A percentile compares a stretch with the other conserved stretches of the same genome.
phyloP scores from a whole-genome alignment of 2,888 invertebrate species.

The Maniola hyperantus region DNA sequence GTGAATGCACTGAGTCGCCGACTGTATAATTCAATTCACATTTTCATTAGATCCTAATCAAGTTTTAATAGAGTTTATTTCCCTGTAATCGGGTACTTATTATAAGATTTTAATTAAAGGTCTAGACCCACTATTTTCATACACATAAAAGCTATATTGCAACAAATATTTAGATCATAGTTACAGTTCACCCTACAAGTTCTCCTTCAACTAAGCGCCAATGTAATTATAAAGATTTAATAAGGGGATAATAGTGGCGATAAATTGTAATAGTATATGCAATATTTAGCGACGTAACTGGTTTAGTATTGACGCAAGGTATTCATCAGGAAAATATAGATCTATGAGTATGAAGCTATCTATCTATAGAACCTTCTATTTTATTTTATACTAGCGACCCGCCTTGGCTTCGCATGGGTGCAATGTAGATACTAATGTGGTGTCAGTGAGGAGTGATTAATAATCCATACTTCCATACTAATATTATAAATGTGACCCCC shows the following conservation, averaged over 20 bases:
- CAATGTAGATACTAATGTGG: no score
- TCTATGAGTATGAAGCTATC: neutral
- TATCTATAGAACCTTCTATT: neutral
- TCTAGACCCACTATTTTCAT: neutral
- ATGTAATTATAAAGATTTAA: constrained; percentile 26
- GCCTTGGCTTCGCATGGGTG: no score
- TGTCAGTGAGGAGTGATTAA: no score
- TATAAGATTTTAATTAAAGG: no score
- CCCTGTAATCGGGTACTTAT: neutral
- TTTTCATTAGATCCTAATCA: neutral
- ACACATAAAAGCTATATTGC: neutral
- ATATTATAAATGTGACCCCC: no score
- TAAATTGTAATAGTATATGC: constrained; percentile 23
- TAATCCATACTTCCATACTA: no score
- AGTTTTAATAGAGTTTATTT: constrained; percentile 2
- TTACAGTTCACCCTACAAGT: constrained; percentile 8
- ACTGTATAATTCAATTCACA: constrained; percentile 8
- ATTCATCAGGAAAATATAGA: constrained; percentile 13
- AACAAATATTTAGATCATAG: neutral
- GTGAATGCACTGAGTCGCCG: constrained; percentile 27
- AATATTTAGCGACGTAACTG: constrained; percentile 26
- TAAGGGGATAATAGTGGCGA: constrained; percentile 26
- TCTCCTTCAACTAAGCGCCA: constrained; percentile 14
- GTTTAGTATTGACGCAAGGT: constrained; percentile 11
- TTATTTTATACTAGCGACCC: neutral